A percentile compares a stretch with the other conserved stretches of the same genome.
Evolutionary conservation across 2,113 vertebrate species (phyloP).

Genomic region (Sphyrna mokarran): DNA sequence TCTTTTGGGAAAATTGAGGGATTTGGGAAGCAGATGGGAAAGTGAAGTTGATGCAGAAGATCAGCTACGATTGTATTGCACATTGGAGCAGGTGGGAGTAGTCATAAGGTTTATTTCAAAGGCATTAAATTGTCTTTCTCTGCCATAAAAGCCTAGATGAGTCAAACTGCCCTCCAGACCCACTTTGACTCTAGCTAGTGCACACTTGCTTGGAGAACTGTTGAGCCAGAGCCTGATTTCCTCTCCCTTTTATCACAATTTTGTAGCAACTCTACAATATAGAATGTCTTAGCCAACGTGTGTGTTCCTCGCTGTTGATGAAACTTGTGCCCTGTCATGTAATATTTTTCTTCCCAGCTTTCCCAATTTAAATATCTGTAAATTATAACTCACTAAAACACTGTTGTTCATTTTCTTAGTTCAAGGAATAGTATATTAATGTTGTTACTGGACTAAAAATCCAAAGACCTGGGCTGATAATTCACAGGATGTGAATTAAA

Average conservation of each 20-base stretch:
- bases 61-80: too few species aligned
- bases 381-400: too few species aligned
- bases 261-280: neutral
- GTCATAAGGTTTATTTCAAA: neutral
- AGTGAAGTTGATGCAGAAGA: too few species aligned
- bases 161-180: neutral
- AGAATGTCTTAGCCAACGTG: neutral
- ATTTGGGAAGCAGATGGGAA: too few species aligned
- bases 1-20: too few species aligned
- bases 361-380: neutral
- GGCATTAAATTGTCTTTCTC: neutral
- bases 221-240: neutral
- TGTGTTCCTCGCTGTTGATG: neutral
- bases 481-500: too few species aligned
- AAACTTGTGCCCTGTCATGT: neutral
- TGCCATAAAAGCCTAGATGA: neutral
- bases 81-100: too few species aligned
- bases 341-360: neutral
- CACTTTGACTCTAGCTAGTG: neutral
- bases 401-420: too few species aligned
- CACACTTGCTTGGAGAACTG: neutral
- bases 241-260: neutral
- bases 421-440: too few species aligned
- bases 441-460: too few species aligned
- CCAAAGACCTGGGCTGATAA: too few species aligned